phyloP scores from a whole-genome alignment of 1,140 invertebrate genomes.

The Calliopsis andreniformis region DNA sequence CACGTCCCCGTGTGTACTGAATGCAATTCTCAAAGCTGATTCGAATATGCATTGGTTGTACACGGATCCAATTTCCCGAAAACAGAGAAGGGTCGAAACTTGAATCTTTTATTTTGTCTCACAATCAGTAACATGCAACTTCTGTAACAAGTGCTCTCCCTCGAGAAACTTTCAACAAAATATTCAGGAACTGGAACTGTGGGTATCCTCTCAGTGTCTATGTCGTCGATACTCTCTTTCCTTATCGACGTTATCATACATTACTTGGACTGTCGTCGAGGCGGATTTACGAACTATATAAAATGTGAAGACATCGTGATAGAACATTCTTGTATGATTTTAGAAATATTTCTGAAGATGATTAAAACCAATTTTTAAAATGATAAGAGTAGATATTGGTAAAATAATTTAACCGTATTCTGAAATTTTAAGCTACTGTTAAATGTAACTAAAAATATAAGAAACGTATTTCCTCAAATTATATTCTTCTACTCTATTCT shows the following conservation, averaged over 20 bases:
- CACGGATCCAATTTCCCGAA: slow-evolving; percentile 16
- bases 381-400: too few species aligned
- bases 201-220: slow-evolving; percentile 19
- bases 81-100: slow-evolving; percentile 5
- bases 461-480: too few species aligned
- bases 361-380: too few species aligned
- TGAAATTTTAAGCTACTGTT: too few species aligned
- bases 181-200: slow-evolving; percentile 13
- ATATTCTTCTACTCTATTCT: too few species aligned
- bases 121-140: slow-evolving; percentile 23
- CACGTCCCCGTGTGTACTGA: background rate
- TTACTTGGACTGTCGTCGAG: background rate
- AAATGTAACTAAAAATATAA: too few species aligned
- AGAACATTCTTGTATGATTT: too few species aligned
- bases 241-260: slow-evolving; percentile 23
- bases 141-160: slow-evolving; percentile 33
- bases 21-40: slow-evolving; percentile 32
- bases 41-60: slow-evolving; percentile 39
- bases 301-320: too few species aligned
- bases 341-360: too few species aligned
- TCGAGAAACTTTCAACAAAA: slow-evolving; percentile 35
- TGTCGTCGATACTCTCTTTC: background rate
- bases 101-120: slow-evolving; percentile 33
- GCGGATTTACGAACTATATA: too few species aligned
- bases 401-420: too few species aligned